Conservation (phyloP, 2,797 vertebrate species). For the Aulostomus chinensis region DNA sequence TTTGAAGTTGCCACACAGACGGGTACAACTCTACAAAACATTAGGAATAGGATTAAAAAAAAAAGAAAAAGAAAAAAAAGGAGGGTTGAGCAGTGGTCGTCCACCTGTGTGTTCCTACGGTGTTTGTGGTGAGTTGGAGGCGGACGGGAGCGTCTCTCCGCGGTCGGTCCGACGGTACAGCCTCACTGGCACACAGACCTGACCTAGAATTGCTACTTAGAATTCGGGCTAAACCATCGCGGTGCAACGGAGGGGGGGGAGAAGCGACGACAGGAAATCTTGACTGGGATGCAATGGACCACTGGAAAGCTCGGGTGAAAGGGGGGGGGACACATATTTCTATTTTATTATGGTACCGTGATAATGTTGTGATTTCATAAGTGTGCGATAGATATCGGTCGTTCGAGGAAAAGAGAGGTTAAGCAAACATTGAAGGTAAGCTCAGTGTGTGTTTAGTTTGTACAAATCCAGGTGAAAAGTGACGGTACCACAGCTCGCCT, state of each 20-base stretch:
- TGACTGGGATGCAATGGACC: constrained; percentile 81
- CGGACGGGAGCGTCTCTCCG: constrained; percentile 38
- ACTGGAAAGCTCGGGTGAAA: constrained; percentile 74
- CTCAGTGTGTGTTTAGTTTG: constrained; percentile 15
- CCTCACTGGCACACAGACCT: constrained; percentile 81
- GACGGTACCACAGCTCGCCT: constrained; percentile 69
- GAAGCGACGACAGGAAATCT: constrained; percentile 73
- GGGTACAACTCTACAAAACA: neutral
- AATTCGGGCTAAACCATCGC: constrained; percentile 81
- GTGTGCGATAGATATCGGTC: constrained; percentile 36
- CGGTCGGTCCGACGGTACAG: constrained; percentile 67
- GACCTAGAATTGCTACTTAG: constrained; percentile 86
- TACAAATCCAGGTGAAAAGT: constrained; percentile 59
- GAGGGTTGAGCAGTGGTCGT: neutral
- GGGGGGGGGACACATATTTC: constrained; percentile 70
- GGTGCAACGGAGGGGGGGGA: constrained; percentile 32
- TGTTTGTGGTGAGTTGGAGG: constrained; percentile 7
- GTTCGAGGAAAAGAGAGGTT: constrained; percentile 34
- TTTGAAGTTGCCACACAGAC: neutral
- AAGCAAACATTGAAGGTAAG: constrained; percentile 68
- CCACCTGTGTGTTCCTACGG: neutral
- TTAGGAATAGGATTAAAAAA: neutral
- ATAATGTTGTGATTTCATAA: constrained; percentile 76
- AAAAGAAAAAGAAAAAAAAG: neutral
- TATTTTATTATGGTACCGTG: constrained; percentile 73